These are phyloP conservation scores for Gadopsis bispinosus DNA, from an alignment of 2,797 vertebrate genomes.

Conservation along the genomic window DNA sequence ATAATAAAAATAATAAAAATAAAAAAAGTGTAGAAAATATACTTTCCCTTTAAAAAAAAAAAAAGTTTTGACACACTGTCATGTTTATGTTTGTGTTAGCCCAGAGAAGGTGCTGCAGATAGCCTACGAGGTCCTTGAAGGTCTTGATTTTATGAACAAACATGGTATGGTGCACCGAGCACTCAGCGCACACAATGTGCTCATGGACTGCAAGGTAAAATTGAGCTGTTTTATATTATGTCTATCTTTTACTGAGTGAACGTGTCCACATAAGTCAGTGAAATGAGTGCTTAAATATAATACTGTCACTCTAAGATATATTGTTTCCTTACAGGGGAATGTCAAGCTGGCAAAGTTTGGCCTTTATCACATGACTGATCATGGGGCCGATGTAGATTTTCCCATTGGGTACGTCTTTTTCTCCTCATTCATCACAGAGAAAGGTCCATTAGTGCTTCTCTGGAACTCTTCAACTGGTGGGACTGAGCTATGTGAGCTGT, in stretches of 20 bases:
- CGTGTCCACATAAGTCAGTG: background rate
- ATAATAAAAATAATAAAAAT: too few species aligned
- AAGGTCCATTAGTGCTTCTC: conserved; percentile 32
- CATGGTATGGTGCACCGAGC: conserved; percentile 94
- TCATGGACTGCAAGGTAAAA: conserved; percentile 92
- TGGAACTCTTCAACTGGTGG: conserved; percentile 42
- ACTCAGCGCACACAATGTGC: conserved; percentile 91
- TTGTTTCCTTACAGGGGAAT: conserved; percentile 86
- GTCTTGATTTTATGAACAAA: conserved; percentile 94
- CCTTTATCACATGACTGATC: conserved; percentile 97
- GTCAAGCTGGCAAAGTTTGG: conserved; percentile 97
- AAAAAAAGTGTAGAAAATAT: background rate
- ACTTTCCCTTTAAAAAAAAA: background rate
- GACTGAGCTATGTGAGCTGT: conserved; percentile 31
- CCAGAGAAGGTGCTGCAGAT: conserved; percentile 87
- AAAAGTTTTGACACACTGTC: background rate
- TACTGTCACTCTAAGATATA: conserved; percentile 16
- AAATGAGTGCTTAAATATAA: background rate
- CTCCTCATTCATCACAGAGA: conserved; percentile 61
- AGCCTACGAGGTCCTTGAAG: conserved; percentile 93
- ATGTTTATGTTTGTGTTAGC: conserved; percentile 69
- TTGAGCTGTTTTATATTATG: background rate
- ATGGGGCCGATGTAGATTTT: conserved; percentile 97
- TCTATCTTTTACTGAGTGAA: background rate
- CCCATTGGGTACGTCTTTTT: conserved; percentile 91